Evolutionary conservation across 1,140 invertebrate species (phyloP).

Genomic region (Cryptotermes secundus): DNA sequence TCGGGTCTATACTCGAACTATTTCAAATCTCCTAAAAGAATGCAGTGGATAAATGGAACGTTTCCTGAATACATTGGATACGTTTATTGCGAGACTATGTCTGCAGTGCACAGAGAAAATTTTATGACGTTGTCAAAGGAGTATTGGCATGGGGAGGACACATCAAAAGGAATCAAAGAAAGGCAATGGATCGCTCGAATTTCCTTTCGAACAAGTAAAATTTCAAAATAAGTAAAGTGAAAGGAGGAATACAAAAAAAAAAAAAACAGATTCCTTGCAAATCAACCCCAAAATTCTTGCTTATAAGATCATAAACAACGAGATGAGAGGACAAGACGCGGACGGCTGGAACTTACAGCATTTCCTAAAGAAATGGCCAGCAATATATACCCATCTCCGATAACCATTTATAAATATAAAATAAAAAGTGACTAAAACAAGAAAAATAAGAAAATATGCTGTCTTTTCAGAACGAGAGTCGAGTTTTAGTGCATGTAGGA

Average conservation of each 20-base stretch:
- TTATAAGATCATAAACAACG: not conserved
- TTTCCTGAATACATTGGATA: not conserved
- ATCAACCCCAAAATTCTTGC: not conserved
- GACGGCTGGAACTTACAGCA: not conserved
- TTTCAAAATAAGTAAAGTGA: not conserved
- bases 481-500: not conserved
- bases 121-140: not conserved
- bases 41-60: not conserved
- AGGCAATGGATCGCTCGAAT: not conserved
- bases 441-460: not conserved
- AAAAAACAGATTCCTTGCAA: not conserved
- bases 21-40: not conserved
- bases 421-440: not conserved
- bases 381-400: not conserved
- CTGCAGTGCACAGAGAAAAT: not conserved
- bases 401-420: slow-evolving; percentile 8
- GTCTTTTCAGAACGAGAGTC: not conserved
- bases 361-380: not conserved
- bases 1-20: too few species aligned
- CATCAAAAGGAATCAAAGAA: not conserved
- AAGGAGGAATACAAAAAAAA: not conserved
- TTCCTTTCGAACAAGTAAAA: not conserved
- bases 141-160: too few species aligned
- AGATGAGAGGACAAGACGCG: too few species aligned
- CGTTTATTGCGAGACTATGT: not conserved